A percentile compares a stretch with the other conserved stretches of the same genome.
phyloP scores from a whole-genome alignment of 1,140 invertebrate genomes.

The Drosophila truncata region DNA sequence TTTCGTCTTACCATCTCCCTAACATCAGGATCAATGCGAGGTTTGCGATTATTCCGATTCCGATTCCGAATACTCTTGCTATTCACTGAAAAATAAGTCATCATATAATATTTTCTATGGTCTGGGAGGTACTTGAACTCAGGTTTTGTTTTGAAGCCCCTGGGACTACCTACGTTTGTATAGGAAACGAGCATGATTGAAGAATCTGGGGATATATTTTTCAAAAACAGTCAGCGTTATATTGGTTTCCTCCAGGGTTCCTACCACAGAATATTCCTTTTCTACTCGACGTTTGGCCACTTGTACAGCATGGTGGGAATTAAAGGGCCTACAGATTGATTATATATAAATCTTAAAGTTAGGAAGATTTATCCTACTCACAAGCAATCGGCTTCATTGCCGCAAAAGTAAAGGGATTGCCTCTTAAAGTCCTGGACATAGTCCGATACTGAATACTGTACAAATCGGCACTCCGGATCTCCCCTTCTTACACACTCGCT shows the following conservation, averaged over 20 bases:
- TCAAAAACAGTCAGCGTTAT: slow-evolving; percentile 93
- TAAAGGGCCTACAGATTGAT: slow-evolving; percentile 89
- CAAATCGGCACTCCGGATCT: slow-evolving; percentile 93
- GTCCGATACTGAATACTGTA: slow-evolving; percentile 91
- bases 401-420: slow-evolving; percentile 95
- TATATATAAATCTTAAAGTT: background rate
- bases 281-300: slow-evolving; percentile 93
- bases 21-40: slow-evolving; percentile 90
- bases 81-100: slow-evolving; percentile 58
- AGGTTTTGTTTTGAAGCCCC: slow-evolving; percentile 2
- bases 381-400: slow-evolving; percentile 93
- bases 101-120: background rate
- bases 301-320: slow-evolving; percentile 91
- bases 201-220: slow-evolving; percentile 93
- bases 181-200: slow-evolving; percentile 88
- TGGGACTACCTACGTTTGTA: slow-evolving; percentile 63
- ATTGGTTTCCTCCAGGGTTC: slow-evolving; percentile 94
- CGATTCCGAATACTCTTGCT: slow-evolving; percentile 40
- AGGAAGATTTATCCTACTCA: slow-evolving; percentile 86
- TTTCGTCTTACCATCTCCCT: slow-evolving; percentile 93
- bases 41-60: slow-evolving; percentile 62
- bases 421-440: slow-evolving; percentile 92
- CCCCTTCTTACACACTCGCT: slow-evolving; percentile 93
- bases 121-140: slow-evolving; percentile 35
- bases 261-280: slow-evolving; percentile 94